These are phyloP conservation scores for Tringa solitaria DNA, from an alignment of 2,113 vertebrate species.

Conservation along the genomic window DNA sequence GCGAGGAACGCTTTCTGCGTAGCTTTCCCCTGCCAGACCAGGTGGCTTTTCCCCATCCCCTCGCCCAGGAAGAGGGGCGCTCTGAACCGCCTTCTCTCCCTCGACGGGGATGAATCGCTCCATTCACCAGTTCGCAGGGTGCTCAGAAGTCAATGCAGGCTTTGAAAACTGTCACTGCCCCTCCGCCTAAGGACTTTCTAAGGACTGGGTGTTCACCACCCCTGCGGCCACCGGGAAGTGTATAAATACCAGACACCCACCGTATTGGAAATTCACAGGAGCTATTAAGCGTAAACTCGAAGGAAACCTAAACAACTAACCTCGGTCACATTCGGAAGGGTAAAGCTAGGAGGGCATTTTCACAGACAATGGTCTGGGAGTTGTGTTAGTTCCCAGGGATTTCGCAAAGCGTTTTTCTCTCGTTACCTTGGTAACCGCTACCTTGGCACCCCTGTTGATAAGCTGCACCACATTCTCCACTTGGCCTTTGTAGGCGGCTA, in stretches of 20 bases:
- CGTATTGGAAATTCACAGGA: not conserved
- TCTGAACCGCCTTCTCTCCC: not conserved
- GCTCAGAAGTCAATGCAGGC: not conserved
- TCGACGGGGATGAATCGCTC: not conserved
- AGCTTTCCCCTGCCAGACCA: not conserved
- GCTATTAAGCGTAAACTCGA: not conserved
- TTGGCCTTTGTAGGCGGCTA: conserved; percentile 97
- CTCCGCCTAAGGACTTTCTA: not conserved
- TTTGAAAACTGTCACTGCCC: not conserved
- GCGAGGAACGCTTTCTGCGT: not conserved
- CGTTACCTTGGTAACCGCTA: conserved; percentile 97
- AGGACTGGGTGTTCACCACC: not conserved
- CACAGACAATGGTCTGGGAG: conserved; percentile 50
- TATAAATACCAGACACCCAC: not conserved
- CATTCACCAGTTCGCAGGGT: not conserved
- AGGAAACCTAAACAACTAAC: not conserved
- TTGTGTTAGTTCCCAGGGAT: conserved; percentile 57
- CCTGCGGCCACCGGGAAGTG: not conserved
- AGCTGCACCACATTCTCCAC: conserved; percentile 98
- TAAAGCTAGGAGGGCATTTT: conserved; percentile 31
- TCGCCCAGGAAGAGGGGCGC: not conserved
- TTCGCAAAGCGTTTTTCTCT: conserved; percentile 49
- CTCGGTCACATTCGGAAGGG: conserved; percentile 33
- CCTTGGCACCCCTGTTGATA: conserved; percentile 98
- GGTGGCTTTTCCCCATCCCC: not conserved